phyloP scores from a whole-genome alignment of 1,140 invertebrate genomes.

The Rhopalosiphum padi region DNA sequence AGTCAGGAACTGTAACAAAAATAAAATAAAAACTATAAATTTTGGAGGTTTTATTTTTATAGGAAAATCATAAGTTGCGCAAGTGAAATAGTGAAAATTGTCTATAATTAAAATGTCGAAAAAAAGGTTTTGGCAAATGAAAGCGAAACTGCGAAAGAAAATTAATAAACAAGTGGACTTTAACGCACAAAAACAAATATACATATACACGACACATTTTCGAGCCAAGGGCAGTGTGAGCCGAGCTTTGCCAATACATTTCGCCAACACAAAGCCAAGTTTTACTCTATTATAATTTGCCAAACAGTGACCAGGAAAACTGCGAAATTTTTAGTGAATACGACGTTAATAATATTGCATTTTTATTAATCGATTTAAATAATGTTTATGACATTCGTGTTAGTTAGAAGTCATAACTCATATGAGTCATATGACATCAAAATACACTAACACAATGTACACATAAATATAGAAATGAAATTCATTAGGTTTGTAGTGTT shows the following conservation, averaged over 20 bases:
- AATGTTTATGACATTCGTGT: too few species aligned
- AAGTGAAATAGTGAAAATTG: constrained; percentile 17
- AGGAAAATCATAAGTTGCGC: constrained; percentile 25
- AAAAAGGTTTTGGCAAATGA: constrained; percentile 44
- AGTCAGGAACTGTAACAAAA: constrained; percentile 55
- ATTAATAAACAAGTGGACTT: constrained; percentile 46
- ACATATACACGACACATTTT: constrained; percentile 30
- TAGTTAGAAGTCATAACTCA: background rate
- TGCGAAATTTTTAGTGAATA: background rate
- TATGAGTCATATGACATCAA: background rate
- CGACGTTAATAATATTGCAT: constrained; percentile 4
- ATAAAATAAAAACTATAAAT: constrained; percentile 21
- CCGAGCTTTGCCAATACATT: constrained; percentile 47
- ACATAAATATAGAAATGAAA: background rate
- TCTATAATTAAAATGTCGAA: constrained; percentile 45
- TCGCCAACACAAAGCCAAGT: constrained; percentile 33
- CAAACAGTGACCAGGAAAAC: constrained; percentile 10
- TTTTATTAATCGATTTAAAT: background rate
- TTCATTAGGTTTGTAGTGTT: background rate
- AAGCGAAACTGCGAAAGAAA: constrained; percentile 34
- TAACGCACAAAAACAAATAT: constrained; percentile 18
- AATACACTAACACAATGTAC: background rate
- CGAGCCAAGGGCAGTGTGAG: constrained; percentile 18
- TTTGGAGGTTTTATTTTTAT: constrained; percentile 19
- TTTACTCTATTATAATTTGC: background rate